Evolutionary conservation across 2,113 vertebrate species (phyloP), one percentile per base, ranked within the genome.

Genomic region (Plotosus lineatus): DNA sequence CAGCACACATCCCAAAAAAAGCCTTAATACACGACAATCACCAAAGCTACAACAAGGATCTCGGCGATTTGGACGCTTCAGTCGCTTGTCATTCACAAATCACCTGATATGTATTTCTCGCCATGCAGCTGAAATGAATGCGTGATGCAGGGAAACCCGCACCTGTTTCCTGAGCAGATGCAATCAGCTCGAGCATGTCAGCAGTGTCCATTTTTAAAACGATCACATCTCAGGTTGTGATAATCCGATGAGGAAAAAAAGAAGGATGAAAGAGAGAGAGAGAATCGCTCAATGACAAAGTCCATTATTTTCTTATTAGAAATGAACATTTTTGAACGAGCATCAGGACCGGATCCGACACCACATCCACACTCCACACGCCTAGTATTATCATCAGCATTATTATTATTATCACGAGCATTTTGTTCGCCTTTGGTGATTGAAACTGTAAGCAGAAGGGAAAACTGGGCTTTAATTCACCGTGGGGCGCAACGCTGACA

Each of bases 101-200:
- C 63, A 40, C 63, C 10, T 42, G 26, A 21, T 61, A 46, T 77
- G 40, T 61, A 77, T 46, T 77, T 46, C 11, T 77, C 56, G 10
- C 42, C 55, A 63, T 46, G 55, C 38, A 77, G 56, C 75, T 78
- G 60, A 12, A 65, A 33, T 46, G 56, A 28, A 61, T 63, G 60
- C 58, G 76, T 56, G 74, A 78, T 65, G 76, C 76, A 78, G 76
- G 76, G 76, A 65, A 78, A 50, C 58, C 76, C 76, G 28, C 40
- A 78, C 58, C 76, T 78, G 76, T 65, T 78, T 23, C 75, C 28
- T 65, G 26, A 46, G n/a, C 75, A 60, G 44, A 50, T 44, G 42
- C n/a, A 3, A 76, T 46, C 55, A 15, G 53, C 21, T 33, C 38
- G 1, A 3, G 21, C 21, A 58, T 4, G 56, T 75, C 51, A 53